Evolutionary conservation across 2,113 vertebrate species (phyloP).

Genomic region (Tupaia tana): DNA sequence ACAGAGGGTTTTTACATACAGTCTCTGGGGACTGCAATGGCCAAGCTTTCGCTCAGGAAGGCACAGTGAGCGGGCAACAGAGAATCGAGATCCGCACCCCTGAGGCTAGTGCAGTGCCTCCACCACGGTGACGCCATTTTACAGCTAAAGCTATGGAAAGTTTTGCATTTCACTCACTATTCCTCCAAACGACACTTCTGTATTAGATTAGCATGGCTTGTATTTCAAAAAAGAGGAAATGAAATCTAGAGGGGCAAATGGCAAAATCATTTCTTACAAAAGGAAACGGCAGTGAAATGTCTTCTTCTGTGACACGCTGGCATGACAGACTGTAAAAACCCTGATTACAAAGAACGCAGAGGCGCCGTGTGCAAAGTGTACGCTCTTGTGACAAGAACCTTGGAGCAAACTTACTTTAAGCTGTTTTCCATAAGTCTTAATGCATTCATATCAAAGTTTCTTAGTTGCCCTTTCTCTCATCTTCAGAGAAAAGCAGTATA

Average conservation of each 20-base stretch:
- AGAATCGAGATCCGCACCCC: neutral
- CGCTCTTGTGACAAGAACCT: neutral
- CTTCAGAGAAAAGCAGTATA: neutral
- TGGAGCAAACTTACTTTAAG: neutral
- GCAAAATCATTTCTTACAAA: neutral
- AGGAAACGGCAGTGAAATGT: neutral
- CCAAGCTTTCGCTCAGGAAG: neutral
- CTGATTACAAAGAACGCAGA: neutral
- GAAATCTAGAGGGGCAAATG: neutral
- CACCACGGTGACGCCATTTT: neutral
- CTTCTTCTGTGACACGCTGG: neutral
- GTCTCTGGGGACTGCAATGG: neutral
- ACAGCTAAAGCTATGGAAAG: neutral
- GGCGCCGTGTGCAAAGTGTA: neutral
- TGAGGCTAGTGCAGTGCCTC: neutral
- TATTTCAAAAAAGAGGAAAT: neutral
- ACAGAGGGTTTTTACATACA: neutral
- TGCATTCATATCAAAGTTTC: neutral
- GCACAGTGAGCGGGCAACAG: neutral
- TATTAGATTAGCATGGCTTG: neutral
- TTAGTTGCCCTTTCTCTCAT: neutral
- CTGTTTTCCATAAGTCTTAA: neutral
- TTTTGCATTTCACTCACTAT: neutral
- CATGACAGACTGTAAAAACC: neutral
- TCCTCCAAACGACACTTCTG: neutral